Evolutionary conservation across 1,140 invertebrate species (phyloP).

Genomic region (Pentalonia nigronervosa): DNA sequence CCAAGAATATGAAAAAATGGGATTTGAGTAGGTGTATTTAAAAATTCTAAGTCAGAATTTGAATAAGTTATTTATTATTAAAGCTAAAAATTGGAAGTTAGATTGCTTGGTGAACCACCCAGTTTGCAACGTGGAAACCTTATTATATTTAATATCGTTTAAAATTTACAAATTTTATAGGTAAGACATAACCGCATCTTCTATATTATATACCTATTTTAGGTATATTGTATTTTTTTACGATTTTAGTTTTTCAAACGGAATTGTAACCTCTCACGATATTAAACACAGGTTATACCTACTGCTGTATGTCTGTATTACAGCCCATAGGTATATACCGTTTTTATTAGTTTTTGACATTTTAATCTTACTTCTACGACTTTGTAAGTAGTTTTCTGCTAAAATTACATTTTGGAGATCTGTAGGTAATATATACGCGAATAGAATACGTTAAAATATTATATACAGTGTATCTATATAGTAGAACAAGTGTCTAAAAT

Average conservation of each 20-base stretch:
- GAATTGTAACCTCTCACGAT: not conserved
- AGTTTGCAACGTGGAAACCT: not conserved
- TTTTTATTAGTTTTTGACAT: constrained; percentile 13
- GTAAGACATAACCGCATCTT: not conserved
- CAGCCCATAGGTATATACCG: not conserved
- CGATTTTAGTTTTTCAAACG: not conserved
- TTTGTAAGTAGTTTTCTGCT: not conserved
- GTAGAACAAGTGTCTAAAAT: not conserved
- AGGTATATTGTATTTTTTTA: not conserved
- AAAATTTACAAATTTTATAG: not conserved
- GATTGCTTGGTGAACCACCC: too few relatives aligned
- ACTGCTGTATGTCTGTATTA: not conserved
- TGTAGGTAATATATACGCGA: not conserved
- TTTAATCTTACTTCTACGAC: not conserved
- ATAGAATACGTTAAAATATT: not conserved
- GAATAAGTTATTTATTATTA: too few relatives aligned
- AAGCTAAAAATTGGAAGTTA: too few relatives aligned
- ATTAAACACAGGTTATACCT: not conserved
- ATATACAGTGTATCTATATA: not conserved
- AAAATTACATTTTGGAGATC: not conserved
- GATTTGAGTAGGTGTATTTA: too few relatives aligned
- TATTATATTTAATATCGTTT: not conserved
- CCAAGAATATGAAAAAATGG: too few relatives aligned
- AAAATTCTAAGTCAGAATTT: too few relatives aligned
- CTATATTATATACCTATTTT: not conserved